These are phyloP conservation scores for Epirrita christyi DNA, from an alignment of 2,888 invertebrate genomes.

Conservation along the genomic window DNA sequence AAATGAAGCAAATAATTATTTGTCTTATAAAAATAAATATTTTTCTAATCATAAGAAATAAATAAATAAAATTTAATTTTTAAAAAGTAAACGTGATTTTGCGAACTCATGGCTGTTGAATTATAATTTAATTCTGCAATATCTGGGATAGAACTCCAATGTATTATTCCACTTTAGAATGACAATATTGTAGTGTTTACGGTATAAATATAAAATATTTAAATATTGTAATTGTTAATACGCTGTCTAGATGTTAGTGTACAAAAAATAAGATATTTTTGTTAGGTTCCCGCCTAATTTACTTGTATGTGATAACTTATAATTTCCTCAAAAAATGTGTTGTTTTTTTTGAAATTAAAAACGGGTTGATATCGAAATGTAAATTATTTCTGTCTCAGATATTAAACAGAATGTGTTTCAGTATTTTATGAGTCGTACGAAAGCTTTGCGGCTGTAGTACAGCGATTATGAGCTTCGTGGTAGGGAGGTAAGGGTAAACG, in stretches of 20 bases:
- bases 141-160: constrained; percentile 74
- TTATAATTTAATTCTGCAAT: constrained; percentile 64
- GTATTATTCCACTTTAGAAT: constrained; percentile 67
- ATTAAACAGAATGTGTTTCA: constrained; percentile 62
- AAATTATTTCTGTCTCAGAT: constrained; percentile 42
- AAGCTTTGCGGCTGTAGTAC: constrained; percentile 68
- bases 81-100: constrained; percentile 41
- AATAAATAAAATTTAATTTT: constrained; percentile 19
- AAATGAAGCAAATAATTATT: constrained; percentile 47
- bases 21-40: constrained; percentile 65
- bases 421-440: constrained; percentile 61
- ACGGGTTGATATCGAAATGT: constrained; percentile 30
- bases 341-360: constrained; percentile 28
- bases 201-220: constrained; percentile 58
- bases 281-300: constrained; percentile 57
- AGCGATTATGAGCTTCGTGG: constrained; percentile 78
- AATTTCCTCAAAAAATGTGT: constrained; percentile 17
- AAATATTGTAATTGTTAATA: constrained; percentile 67
- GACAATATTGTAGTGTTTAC: constrained; percentile 75
- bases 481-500: constrained; percentile 79
- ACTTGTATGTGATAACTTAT: constrained; percentile 17
- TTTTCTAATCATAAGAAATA: constrained; percentile 59
- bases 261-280: constrained; percentile 48
- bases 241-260: constrained; percentile 66
- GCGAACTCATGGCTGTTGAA: constrained; percentile 61